phyloP scores from a whole-genome alignment of 2,888 invertebrate species.

The Pachymerium ferrugineum region DNA sequence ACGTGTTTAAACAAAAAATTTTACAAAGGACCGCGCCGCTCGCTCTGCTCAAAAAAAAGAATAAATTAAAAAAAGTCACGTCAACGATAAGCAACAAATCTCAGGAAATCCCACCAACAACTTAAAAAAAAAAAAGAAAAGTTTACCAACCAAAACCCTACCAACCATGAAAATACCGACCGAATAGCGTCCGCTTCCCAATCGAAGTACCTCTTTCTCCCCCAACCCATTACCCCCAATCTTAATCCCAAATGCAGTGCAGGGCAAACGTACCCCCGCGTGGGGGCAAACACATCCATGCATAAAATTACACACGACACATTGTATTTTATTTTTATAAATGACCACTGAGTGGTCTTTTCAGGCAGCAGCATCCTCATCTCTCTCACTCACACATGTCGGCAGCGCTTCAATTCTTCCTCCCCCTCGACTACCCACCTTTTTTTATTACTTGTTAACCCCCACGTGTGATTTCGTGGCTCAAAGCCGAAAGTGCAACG shows the following conservation, averaged over 20 bases:
- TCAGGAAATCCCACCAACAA: slow-evolving; percentile 27
- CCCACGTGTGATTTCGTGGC: not conserved
- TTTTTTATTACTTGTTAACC: not conserved
- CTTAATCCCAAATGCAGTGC: slow-evolving; percentile 21
- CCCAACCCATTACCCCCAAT: not conserved
- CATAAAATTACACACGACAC: slow-evolving; percentile 18
- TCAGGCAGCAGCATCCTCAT: slow-evolving; percentile 27
- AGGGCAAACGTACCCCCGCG: slow-evolving; percentile 8
- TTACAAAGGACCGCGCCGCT: not conserved
- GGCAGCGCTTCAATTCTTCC: slow-evolving; percentile 5
- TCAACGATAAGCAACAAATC: slow-evolving; percentile 26
- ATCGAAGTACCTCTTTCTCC: not conserved
- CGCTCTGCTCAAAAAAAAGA: slow-evolving; percentile 23
- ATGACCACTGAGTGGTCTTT: slow-evolving; percentile 24
- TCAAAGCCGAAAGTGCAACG: not conserved
- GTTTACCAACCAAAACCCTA: not conserved
- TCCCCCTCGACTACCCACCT: not conserved
- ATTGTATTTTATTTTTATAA: slow-evolving; percentile 27
- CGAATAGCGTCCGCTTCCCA: slow-evolving; percentile 23
- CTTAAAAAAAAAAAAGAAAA: slow-evolving; percentile 1
- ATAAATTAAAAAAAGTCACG: slow-evolving; percentile 1
- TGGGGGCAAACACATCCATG: slow-evolving; percentile 20
- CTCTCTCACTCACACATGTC: slow-evolving; percentile 27
- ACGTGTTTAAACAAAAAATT: not conserved
- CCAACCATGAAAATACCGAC: slow-evolving; percentile 6